Evolutionary conservation across 2,113 vertebrate species (phyloP).

Genomic region (Marcusenius ussheri): DNA sequence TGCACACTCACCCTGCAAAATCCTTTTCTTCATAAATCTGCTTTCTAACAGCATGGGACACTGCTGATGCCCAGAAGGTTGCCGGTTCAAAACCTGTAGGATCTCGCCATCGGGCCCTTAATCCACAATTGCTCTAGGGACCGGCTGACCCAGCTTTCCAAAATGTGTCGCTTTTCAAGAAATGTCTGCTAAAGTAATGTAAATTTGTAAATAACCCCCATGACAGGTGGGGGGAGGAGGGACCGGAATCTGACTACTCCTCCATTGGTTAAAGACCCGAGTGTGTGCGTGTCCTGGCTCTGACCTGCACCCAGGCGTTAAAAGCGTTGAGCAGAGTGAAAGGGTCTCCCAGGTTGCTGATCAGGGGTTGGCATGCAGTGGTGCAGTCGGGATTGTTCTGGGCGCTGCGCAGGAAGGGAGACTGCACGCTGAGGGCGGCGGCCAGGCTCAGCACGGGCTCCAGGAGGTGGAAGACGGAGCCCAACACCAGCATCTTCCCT

Average conservation of each 20-base stretch:
- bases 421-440: constrained; percentile 74
- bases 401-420: constrained; percentile 70
- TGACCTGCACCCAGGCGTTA: constrained; percentile 84
- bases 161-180: not conserved
- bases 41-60: not conserved
- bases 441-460: constrained; percentile 77
- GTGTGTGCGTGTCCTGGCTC: not conserved
- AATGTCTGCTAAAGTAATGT: not conserved
- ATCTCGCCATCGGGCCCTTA: not conserved
- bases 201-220: not conserved
- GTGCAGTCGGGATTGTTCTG: constrained; percentile 64
- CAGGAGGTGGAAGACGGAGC: constrained; percentile 68
- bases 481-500: constrained; percentile 89
- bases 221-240: not conserved
- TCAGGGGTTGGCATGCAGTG: constrained; percentile 63
- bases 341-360: constrained; percentile 81
- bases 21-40: not conserved
- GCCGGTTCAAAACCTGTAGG: not conserved
- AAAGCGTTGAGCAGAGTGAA: constrained; percentile 83
- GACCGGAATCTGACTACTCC: not conserved
- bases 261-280: not conserved
- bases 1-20: not conserved
- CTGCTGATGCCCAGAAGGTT: not conserved
- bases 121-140: not conserved
- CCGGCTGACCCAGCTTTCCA: not conserved